A percentile compares a stretch with the other conserved stretches of the same genome.
Evolutionary conservation across 2,888 invertebrate species (phyloP).

Genomic region (Luperina nickerlii): DNA sequence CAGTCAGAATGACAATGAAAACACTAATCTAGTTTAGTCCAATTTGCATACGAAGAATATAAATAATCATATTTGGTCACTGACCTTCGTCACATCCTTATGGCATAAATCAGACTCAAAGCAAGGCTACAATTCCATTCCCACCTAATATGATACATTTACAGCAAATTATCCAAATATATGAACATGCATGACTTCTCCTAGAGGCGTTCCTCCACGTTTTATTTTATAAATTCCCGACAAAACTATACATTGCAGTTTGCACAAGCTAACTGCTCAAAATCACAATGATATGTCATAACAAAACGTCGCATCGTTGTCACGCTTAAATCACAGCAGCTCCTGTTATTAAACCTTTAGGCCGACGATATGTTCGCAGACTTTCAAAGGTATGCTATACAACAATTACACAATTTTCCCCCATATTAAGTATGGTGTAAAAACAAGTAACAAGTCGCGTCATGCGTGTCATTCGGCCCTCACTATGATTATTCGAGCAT

Average conservation of each 20-base stretch:
- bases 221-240: conserved; percentile 42
- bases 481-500: conserved; percentile 77
- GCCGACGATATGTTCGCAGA: conserved; percentile 75
- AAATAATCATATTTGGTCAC: conserved; percentile 50
- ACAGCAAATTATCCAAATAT: conserved; percentile 38
- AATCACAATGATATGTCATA: conserved; percentile 58
- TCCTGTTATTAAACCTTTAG: conserved; percentile 74
- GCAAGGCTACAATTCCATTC: conserved; percentile 52
- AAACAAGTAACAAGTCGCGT: conserved; percentile 73
- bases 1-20: conserved; percentile 55
- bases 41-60: conserved; percentile 54
- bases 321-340: conserved; percentile 65
- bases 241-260: conserved; percentile 52
- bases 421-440: conserved; percentile 78
- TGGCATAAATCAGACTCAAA: conserved; percentile 42
- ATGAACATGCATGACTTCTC: conserved; percentile 45
- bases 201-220: conserved; percentile 42
- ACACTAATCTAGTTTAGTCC: conserved; percentile 33
- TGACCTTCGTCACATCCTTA: conserved; percentile 60
- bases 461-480: conserved; percentile 79
- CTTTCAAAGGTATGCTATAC: conserved; percentile 78
- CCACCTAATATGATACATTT: conserved; percentile 45
- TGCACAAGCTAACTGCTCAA: conserved; percentile 40
- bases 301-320: conserved; percentile 63
- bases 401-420: conserved; percentile 80